Base-by-base conservation (phyloP, 2,113 vertebrate genomes). In the Triplophysa dalaica region DNA sequence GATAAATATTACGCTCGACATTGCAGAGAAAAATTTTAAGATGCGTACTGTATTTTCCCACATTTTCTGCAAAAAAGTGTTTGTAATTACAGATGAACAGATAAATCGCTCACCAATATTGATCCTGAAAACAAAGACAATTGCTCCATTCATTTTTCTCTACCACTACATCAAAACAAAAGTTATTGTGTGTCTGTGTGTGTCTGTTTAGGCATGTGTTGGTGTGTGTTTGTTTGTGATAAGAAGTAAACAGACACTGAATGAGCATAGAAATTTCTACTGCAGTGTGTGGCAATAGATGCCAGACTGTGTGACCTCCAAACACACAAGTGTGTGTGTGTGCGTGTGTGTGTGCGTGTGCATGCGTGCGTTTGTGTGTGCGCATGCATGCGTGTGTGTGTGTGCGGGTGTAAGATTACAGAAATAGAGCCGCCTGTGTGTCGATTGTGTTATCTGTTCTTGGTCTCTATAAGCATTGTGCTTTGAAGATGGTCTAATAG, bases 321-420 rank as follows among this genome's bases (percentile, higher is more conserved):
- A 48, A 81, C 58, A 80, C 62, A 81, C 16, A 83, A 67, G 63
- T 62, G 24, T 56, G 60, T 58, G 54, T 54, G 52, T 54, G 52
- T 54, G 22, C 26, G 77, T 69, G 41, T 78, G 67, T 78, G 54
- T 60, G 66, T 77, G 29, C 65, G 73, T 21, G 61, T 48, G 26
- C 29, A 62, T 68, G 56, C 24, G 75, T 81, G 81, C 79, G 45
- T 69, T 41, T 74, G 67, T 81, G 54, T 61, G 72, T 67, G 29
- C 60, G 73, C n/a, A 41, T 48, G 26, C 1, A 2, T 43, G 68
- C 62, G 62, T 45, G 75, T 29, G 68, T 75, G n/a, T 68, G 72
- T 24, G 50, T 24, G 61, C 68, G 63, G 63, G 75, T 81, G 79
- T 83, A 63, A 74, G 79, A 85, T 85, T 85, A 76, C 81, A 75